Evolutionary conservation across 1,140 invertebrate species (phyloP), one percentile per base, ranked within the genome.

Genomic region (Drosophila guanche): DNA sequence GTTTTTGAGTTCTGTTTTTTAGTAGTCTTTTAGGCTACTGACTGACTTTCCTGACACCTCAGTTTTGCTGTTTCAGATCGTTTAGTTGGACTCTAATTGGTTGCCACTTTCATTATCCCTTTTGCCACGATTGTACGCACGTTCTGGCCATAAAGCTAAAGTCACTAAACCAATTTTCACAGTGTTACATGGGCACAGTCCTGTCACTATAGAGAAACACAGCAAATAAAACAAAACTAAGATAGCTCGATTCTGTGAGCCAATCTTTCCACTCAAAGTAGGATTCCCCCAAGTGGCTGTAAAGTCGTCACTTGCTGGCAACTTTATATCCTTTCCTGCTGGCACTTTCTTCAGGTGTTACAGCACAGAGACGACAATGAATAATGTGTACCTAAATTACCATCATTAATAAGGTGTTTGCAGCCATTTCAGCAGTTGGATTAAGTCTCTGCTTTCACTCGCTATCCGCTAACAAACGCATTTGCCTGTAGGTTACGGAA

Each of bases 121-220:
- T 33, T 10, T 10, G 8, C 7, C 7, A 8, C 8, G 4, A 12
- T 33, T 33, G 29, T 3, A 7, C 8, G 7, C 33, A 37, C 33
- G 33, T 37, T 37, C 10, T 37, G 33, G 10, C 33, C 8, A 37
- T 37, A 12, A 12, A 37, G 33, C 33, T 37, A 10, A 37, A 37
- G 33, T 37, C 33, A 50, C 53, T 62, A 57, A 72, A 57, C 73
- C 73, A 71, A 72, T 67, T 76, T 47, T n/a, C 53, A 72, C 40
- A 57, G 48, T 67, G 68, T 72, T 41, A 53, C 57, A 52, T 23
- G 43, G 41, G 69, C 60, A 12, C 4, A 16, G 16, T 1, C 29
- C 7, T 5, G 27, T 8, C n/a, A 4, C n/a, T 14, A 5, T 16
- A 6, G 12, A 10, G 14, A 5, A 33, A 33, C 5, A 52, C 16